A percentile compares a stretch with the other conserved stretches of the same genome.
Evolutionary conservation across 92 coral and sea anemone species (phyloP).

Genomic region (Palythoa heliodiscus): DNA sequence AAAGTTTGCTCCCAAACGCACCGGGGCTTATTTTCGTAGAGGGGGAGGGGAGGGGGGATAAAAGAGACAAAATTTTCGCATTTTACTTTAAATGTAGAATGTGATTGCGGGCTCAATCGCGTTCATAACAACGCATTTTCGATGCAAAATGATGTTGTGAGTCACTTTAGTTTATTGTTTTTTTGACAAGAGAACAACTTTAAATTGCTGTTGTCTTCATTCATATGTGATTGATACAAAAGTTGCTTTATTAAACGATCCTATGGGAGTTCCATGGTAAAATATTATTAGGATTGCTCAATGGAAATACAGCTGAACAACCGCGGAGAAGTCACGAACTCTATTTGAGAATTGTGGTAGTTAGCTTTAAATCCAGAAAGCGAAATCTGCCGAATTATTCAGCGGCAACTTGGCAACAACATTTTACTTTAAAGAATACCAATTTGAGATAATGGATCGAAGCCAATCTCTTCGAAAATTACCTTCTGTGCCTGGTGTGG

Average conservation of each 20-base stretch:
- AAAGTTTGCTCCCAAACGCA: too few relatives aligned
- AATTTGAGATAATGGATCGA: conserved; percentile 63
- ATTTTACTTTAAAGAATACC: conserved; percentile 6
- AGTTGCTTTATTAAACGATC: conserved; percentile 2
- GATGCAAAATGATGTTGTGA: conserved; percentile 32
- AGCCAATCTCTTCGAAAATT: conserved; percentile 70
- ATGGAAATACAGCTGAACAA: neutral
- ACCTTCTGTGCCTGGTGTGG: conserved; percentile 49
- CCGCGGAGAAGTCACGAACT: neutral
- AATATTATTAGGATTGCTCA: neutral
- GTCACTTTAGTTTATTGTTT: conserved; percentile 17
- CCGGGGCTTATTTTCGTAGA: too few relatives aligned
- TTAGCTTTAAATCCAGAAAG: neutral
- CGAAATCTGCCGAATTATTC: conserved; percentile 3
- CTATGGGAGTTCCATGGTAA: conserved; percentile 6
- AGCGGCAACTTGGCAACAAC: conserved; percentile 18
- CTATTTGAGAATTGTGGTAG: conserved; percentile 7
- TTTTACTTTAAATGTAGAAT: too few relatives aligned
- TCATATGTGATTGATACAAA: conserved; percentile 26
- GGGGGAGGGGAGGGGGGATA: too few relatives aligned
- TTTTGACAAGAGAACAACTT: conserved; percentile 25
- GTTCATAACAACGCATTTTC: conserved; percentile 47
- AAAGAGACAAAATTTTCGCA: too few relatives aligned
- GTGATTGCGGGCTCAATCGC: conserved; percentile 40
- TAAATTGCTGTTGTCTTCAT: conserved; percentile 15